Conservation (phyloP, 1,140 invertebrate species). For the Drosophila guanche region DNA sequence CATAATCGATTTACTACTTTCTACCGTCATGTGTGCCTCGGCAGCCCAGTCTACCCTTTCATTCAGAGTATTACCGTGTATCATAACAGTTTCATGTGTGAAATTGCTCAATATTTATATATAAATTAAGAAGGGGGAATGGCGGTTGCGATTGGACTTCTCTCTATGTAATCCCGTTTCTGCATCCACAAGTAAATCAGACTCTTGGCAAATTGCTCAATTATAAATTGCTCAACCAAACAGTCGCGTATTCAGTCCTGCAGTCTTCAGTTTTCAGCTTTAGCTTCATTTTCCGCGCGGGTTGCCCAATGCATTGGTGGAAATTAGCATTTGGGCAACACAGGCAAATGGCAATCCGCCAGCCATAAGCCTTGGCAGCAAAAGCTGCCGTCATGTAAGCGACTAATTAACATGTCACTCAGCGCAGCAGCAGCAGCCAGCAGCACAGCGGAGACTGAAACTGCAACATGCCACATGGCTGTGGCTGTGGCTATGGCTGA, state of each 20-base stretch:
- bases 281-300: constrained; percentile 15
- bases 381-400: constrained; percentile 79
- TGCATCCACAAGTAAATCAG: constrained; percentile 65
- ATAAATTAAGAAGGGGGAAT: no score
- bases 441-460: background rate
- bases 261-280: background rate
- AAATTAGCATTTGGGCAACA: constrained; percentile 77
- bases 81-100: no score
- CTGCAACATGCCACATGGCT: constrained; percentile 13
- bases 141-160: constrained; percentile 3
- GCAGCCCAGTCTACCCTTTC: no score
- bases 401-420: constrained; percentile 83
- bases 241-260: no score
- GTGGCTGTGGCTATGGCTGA: constrained; percentile 15
- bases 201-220: constrained; percentile 73
- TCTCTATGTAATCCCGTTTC: constrained; percentile 34
- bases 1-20: no score
- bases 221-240: constrained; percentile 69
- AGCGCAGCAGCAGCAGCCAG: constrained; percentile 35
- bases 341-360: constrained; percentile 14
- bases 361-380: constrained; percentile 57
- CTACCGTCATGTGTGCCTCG: no score
- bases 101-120: no score
- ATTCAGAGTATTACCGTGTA: no score
- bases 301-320: constrained; percentile 60